Evolutionary conservation across 2,797 vertebrate genomes (phyloP).

Genomic region (Hydrophis major): DNA sequence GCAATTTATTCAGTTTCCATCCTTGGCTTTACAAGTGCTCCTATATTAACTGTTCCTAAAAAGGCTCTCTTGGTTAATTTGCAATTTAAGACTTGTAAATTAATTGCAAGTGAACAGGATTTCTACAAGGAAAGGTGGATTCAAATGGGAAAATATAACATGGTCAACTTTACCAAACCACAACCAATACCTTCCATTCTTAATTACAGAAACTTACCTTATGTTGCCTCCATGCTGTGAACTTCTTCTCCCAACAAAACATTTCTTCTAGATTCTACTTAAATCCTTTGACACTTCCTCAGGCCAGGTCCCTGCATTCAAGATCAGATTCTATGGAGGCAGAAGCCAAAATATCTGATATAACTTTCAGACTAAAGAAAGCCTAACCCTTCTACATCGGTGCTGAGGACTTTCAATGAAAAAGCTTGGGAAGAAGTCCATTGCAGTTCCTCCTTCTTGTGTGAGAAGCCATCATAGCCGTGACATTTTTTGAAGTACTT

Average conservation of each 20-base stretch:
- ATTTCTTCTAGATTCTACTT: not conserved
- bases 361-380: not conserved
- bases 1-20: not conserved
- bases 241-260: not conserved
- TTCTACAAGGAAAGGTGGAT: not conserved
- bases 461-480: not conserved
- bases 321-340: not conserved
- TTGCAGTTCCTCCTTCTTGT: not conserved
- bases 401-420: not conserved
- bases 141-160: not conserved
- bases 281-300: not conserved
- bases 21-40: not conserved
- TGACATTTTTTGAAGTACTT: not conserved
- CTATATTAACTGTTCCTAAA: not conserved
- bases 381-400: not conserved
- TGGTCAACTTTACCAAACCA: not conserved
- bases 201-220: not conserved
- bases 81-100: not conserved
- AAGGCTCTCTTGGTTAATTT: not conserved
- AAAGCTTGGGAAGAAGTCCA: not conserved
- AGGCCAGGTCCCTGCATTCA: not conserved
- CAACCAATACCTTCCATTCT: not conserved
- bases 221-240: not conserved
- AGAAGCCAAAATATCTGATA: not conserved
- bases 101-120: not conserved